A percentile compares a stretch with the other conserved stretches of the same genome.
Conservation (phyloP, 2,113 vertebrate species). For the Geococcyx californianus region DNA sequence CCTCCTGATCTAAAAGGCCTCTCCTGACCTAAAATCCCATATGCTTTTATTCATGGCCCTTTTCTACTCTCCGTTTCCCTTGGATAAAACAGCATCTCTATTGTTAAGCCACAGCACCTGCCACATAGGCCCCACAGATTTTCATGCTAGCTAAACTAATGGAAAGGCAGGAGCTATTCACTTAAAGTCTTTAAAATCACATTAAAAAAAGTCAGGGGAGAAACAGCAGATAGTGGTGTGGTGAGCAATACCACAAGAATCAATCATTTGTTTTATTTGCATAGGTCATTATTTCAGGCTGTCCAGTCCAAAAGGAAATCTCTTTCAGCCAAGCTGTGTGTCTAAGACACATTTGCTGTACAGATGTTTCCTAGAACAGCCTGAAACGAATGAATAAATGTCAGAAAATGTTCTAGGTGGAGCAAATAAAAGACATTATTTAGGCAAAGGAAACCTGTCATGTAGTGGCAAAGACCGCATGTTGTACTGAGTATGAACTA, state of each 20-base stretch:
- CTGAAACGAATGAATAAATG: constrained; percentile 45
- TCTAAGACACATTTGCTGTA: constrained; percentile 70
- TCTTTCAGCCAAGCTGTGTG: constrained; percentile 48
- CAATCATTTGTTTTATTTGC: constrained; percentile 62
- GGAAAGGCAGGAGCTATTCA: constrained; percentile 35
- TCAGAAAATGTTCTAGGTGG: constrained; percentile 39
- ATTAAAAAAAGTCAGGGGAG: constrained; percentile 1
- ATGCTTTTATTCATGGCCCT: constrained; percentile 30
- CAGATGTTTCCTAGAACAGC: constrained; percentile 71
- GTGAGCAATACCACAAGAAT: constrained; percentile 38
- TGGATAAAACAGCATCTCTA: constrained; percentile 59
- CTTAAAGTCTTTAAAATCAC: constrained; percentile 20
- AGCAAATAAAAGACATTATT: constrained; percentile 41
- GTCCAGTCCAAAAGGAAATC: constrained; percentile 59
- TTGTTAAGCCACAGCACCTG: constrained; percentile 62
- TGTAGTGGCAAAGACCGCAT: background rate
- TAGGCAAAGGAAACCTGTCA: background rate
- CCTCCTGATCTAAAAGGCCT: constrained; percentile 47
- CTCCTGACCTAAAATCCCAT: constrained; percentile 29
- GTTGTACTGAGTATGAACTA: background rate
- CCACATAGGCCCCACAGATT: constrained; percentile 44
- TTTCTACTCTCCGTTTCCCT: constrained; percentile 44
- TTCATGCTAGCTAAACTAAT: constrained; percentile 47
- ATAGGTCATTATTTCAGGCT: constrained; percentile 53
- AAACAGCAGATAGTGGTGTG: constrained; percentile 38